Conservation (phyloP, 2,113 vertebrate species). For the Osmerus eperlanus region DNA sequence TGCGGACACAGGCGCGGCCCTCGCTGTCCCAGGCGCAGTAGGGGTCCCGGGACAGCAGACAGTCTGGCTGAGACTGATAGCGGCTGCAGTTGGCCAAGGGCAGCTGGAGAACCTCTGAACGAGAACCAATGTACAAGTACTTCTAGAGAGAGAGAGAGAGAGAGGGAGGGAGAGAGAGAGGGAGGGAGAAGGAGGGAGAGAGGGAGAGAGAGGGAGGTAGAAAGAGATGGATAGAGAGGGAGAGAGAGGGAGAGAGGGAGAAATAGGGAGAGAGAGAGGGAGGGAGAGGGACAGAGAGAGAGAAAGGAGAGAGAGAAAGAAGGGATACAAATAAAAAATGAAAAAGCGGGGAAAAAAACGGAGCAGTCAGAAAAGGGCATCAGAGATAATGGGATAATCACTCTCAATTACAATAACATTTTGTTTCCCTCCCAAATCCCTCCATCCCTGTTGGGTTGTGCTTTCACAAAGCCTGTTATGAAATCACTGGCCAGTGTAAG, state of each 20-base stretch:
- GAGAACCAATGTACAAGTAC: slow-evolving; percentile 89
- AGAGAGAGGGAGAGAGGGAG: background rate
- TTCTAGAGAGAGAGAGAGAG: slow-evolving; percentile 67
- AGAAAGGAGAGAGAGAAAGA: slow-evolving; percentile 37
- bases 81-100: slow-evolving; percentile 87
- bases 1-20: slow-evolving; percentile 81
- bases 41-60: slow-evolving; percentile 88
- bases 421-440: slow-evolving; percentile 29
- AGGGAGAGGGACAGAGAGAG: slow-evolving; percentile 35
- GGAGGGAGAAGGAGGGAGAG: background rate
- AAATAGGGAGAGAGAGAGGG: background rate
- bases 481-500: slow-evolving; percentile 53
- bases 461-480: slow-evolving; percentile 53
- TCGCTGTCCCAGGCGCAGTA: slow-evolving; percentile 92
- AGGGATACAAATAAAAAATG: slow-evolving; percentile 48
- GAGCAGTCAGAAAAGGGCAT: slow-evolving; percentile 45
- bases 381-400: slow-evolving; percentile 69
- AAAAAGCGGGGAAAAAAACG: slow-evolving; percentile 20
- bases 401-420: slow-evolving; percentile 70
- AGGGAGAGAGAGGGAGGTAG: background rate
- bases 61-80: slow-evolving; percentile 89
- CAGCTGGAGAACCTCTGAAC: slow-evolving; percentile 85
- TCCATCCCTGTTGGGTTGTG: slow-evolving; percentile 44
- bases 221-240: background rate
- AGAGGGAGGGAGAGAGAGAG: background rate